Base-by-base conservation (phyloP, 2,113 vertebrate genomes). In the Acanthisitta chloris region DNA sequence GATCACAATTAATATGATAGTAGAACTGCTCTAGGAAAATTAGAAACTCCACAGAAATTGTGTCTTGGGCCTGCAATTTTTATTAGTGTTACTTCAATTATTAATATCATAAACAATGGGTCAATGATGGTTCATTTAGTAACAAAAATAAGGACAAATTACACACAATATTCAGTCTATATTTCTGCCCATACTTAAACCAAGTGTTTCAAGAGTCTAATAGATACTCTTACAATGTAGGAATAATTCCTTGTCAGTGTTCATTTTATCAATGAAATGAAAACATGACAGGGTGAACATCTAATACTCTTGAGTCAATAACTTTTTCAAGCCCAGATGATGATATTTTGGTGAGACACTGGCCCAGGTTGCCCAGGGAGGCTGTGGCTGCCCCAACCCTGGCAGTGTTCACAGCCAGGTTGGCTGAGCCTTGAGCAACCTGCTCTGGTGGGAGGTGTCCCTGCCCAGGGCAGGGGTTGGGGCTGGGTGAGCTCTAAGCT, bases 21-120 rank as follows among this genome's bases (percentile, higher is more conserved):
- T 46, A 81, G 46, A 97, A 84, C 45, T 93, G 81, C 91, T 96
- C 55, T 54, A 83, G 71, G 97, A 97, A 97, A 97, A 97, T 71
- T 92, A 82, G 96, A 93, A 98, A 91, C 61, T 57, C 92, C 59
- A 77, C 77, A 70, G 96, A 96, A 96, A 78, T 81, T 83, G 64
- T 86, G 76, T 79, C 71, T 79, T 81, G 17, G 96, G 88, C 62
- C 52, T 73, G 12, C 67, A 96, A 74, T 66, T 73, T 88, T 94
- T 86, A 96, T 95, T 85, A 81, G 34, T 58, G 54, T 62, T 81
- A 42, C 20, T 88, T 77, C 12, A 74, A 46, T 92, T 94, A 90
- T 86, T 92, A 89, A 84, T 81, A 95, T 80, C 65, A 82, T 43
- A 57, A 66, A 48, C 0, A 5, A 49, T 31, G 14, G 18, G 57